These are phyloP conservation scores for Setipinna tenuifilis DNA, from an alignment of 2,797 vertebrate genomes.

Conservation along the genomic window DNA sequence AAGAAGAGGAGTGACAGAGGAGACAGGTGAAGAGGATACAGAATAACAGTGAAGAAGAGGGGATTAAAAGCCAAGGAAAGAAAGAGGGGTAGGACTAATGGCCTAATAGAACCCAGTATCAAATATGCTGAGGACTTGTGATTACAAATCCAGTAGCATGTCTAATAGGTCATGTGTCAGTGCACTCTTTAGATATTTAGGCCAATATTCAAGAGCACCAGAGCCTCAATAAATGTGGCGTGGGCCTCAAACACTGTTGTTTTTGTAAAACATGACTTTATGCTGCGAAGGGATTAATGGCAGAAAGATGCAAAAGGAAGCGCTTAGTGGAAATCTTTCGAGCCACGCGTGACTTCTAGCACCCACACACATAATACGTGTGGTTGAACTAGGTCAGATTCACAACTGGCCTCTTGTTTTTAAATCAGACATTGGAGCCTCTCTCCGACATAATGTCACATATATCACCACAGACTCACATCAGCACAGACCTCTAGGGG, in stretches of 20 bases:
- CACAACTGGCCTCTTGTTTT: not conserved
- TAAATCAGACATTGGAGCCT: not conserved
- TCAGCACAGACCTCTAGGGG: not conserved
- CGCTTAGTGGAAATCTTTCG: slow-evolving; percentile 25
- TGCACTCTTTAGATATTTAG: not conserved
- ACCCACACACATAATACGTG: slow-evolving; percentile 21
- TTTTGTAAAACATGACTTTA: slow-evolving; percentile 28
- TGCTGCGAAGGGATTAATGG: slow-evolving; percentile 3
- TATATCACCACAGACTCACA: not conserved
- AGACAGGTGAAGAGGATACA: not conserved
- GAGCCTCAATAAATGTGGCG: not conserved
- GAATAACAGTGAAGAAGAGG: not conserved
- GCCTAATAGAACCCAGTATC: not conserved
- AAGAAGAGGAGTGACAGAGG: not conserved
- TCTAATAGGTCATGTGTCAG: not conserved
- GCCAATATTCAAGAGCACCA: not conserved
- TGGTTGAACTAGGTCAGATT: slow-evolving; percentile 41
- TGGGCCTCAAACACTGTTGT: not conserved
- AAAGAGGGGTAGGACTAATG: not conserved
- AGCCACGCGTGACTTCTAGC: slow-evolving; percentile 35
- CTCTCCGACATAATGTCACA: slow-evolving; percentile 5
- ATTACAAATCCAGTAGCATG: not conserved
- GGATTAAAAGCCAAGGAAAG: not conserved
- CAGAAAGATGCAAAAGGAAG: not conserved
- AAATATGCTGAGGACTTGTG: not conserved